Conservation (phyloP, 2,797 vertebrate species). For the Malacoraja senta region DNA sequence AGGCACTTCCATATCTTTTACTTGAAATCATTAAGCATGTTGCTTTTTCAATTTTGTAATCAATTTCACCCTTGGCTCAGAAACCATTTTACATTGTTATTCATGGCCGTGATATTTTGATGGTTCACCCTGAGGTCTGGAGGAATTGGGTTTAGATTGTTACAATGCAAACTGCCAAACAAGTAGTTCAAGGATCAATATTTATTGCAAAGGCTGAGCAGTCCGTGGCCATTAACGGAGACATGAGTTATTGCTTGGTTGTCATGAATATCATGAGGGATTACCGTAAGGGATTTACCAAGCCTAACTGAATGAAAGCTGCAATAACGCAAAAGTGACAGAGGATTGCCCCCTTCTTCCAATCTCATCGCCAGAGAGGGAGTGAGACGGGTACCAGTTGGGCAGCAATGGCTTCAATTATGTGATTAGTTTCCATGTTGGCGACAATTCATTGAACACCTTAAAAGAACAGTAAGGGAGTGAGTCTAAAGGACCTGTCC, state of each 20-base stretch:
- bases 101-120: not conserved
- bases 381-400: not conserved
- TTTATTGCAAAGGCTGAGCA: not conserved
- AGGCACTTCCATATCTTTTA: not conserved
- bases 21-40: not conserved
- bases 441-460: not conserved
- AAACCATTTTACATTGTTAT: not conserved
- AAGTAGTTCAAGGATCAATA: conserved; percentile 5
- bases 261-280: conserved; percentile 6
- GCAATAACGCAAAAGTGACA: not conserved
- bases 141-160: not conserved
- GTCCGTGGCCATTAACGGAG: not conserved
- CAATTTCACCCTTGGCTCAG: not conserved
- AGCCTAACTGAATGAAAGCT: not conserved
- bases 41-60: not conserved
- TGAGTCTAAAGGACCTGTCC: too few relatives aligned
- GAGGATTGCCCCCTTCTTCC: not conserved
- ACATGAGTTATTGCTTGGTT: not conserved
- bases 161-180: not conserved
- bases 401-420: not conserved
- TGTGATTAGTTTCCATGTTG: not conserved
- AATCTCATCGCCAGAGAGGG: not conserved
- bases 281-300: not conserved
- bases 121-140: not conserved
- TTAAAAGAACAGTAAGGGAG: not conserved